phyloP scores from a whole-genome alignment of 2,888 invertebrate species.

The Habrosyne pyritoides region DNA sequence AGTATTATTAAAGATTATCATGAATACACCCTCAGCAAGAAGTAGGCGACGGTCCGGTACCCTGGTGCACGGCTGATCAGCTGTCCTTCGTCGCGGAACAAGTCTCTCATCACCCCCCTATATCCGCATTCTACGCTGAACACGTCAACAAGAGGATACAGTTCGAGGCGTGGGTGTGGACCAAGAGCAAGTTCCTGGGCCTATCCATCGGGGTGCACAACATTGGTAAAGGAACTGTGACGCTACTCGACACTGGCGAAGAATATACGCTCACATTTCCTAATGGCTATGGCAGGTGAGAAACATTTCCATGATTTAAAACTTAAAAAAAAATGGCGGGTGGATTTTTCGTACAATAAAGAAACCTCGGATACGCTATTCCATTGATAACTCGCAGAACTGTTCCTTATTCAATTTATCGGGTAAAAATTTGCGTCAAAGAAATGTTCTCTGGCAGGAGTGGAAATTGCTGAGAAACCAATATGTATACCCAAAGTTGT shows the following conservation, averaged over 20 bases:
- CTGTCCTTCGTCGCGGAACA: constrained; percentile 98
- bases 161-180: constrained; percentile 98
- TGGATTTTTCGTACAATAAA: too few species aligned
- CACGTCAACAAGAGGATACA: constrained; percentile 96
- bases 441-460: too few species aligned
- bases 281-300: constrained; percentile 96
- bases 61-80: constrained; percentile 94
- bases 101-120: constrained; percentile 99
- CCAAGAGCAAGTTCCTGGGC: constrained; percentile 99
- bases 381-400: too few species aligned
- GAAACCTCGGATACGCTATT: too few species aligned
- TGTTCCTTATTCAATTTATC: too few species aligned
- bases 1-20: too few species aligned
- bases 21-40: constrained; percentile 50
- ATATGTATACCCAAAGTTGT: too few species aligned
- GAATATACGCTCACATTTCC: constrained; percentile 98
- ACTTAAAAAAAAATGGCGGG: too few species aligned
- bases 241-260: constrained; percentile 94
- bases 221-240: constrained; percentile 97
- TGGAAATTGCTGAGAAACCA: too few species aligned
- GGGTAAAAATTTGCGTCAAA: too few species aligned
- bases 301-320: too few species aligned
- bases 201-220: constrained; percentile 99
- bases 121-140: constrained; percentile 99
- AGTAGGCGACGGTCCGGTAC: constrained; percentile 93